Base-by-base conservation (phyloP, 1,140 invertebrate species). In the Bombus cullumanus region DNA sequence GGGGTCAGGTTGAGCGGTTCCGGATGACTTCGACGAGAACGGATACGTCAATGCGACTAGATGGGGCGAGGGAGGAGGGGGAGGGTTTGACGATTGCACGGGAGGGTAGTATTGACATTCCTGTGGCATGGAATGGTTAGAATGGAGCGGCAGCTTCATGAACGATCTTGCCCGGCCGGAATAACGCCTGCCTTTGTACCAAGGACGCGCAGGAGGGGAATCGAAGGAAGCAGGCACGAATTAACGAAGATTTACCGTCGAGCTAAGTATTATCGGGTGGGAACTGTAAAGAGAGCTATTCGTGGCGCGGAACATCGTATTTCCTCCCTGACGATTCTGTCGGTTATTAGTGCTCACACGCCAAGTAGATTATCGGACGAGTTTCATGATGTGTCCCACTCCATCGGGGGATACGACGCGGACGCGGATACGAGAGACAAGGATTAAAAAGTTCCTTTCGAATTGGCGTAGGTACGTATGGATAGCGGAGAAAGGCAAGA, bases 71-170 rank as follows among this genome's bases (percentile, higher is more conserved):
- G 39, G 28, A 28, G 9, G 39, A 31, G 34, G 25, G 25, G 57
- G 28, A 31, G 73, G 59, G 83, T 39, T 39, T 85, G 73, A 87
- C 86, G 79, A 89, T 90, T 84, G 78, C 79, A 69, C 68, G 74
- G 53, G 64, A 80, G 82, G 68, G 68, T 77, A 86, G 86, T 81
- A 88, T 90, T 89, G 88, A 90, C 86, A 85, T 89, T 86, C 89
- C 71, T 81, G 86, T 68, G 72, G 80, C 76, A 69, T 78, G 86
- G 82, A 87, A 84, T 84, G 86, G 69, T 72, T 87, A 87, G 86
- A 87, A 87, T 84, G 86, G 86, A 84, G 73, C 76, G 74, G 85
- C 43, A 47, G 89, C 82, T 90, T 87, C 81, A 83, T 47, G 80
- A 59, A 64, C 80, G 85, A 81, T 85, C 84, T 85, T 85, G 84